These are phyloP conservation scores for Phocoena sinus DNA, from an alignment of 2,113 vertebrate genomes.

Conservation along the genomic window DNA sequence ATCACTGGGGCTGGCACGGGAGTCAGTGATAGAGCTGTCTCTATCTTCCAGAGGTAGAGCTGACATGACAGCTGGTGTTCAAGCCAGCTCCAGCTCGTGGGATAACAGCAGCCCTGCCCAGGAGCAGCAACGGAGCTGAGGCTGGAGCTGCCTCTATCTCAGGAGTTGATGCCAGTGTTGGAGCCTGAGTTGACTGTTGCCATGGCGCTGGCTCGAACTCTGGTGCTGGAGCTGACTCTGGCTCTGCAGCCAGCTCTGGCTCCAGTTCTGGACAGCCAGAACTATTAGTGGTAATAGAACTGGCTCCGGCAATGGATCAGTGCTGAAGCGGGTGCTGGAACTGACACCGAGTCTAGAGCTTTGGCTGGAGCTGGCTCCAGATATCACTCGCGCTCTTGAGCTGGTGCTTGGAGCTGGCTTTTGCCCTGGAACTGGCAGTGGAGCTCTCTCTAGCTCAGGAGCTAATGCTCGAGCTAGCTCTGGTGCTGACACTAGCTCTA, in stretches of 20 bases:
- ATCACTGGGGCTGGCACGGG: background rate
- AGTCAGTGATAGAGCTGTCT: background rate
- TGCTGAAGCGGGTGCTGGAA: background rate
- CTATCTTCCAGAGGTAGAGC: no score
- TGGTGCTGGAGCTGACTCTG: background rate
- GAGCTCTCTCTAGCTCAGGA: background rate
- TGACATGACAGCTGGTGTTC: background rate
- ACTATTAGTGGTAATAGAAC: background rate
- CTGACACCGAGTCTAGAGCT: background rate
- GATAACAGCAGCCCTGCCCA: background rate
- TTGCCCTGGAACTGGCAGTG: no score
- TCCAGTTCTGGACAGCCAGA: background rate
- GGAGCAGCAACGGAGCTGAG: background rate
- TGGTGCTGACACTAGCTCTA: background rate
- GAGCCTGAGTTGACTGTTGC: background rate
- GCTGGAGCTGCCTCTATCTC: background rate
- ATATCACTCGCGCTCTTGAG: fast-evolving
- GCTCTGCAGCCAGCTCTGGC: background rate
- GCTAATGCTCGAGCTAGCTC: background rate
- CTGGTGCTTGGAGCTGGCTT: background rate
- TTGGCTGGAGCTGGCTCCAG: background rate
- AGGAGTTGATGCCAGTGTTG: no score
- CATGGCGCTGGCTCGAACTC: background rate
- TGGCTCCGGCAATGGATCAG: no score
- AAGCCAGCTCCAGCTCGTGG: background rate